A percentile compares a stretch with the other conserved stretches of the same genome.
phyloP scores from a whole-genome alignment of 2,113 vertebrate genomes.

The Hippolais icterina region DNA sequence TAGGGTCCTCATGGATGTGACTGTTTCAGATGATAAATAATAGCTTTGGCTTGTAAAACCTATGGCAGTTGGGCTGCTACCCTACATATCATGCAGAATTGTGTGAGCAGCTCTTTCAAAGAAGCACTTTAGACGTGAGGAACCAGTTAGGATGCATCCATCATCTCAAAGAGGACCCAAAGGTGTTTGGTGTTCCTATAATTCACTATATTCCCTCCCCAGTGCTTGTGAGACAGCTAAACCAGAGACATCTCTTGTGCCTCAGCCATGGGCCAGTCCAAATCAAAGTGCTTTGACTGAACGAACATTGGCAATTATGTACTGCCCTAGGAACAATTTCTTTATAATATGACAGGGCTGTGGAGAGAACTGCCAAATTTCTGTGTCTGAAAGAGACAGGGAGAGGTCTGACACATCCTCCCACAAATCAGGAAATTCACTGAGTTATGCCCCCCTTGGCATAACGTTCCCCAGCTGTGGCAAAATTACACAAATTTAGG shows the following conservation, averaged over 20 bases:
- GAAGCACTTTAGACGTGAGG: not conserved
- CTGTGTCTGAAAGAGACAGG: not conserved
- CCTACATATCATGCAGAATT: not conserved
- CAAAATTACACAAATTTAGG: not conserved
- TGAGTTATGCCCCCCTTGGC: not conserved
- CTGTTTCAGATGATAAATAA: not conserved
- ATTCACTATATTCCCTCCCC: not conserved
- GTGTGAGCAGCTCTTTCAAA: not conserved
- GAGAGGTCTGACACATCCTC: not conserved
- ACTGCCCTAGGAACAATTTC: not conserved
- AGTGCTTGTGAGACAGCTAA: not conserved
- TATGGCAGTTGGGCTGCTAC: not conserved
- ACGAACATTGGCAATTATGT: not conserved
- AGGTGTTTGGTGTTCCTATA: not conserved
- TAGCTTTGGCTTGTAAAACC: not conserved
- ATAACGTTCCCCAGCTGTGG: not conserved
- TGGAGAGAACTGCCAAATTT: not conserved
- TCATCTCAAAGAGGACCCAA: not conserved
- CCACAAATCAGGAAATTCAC: not conserved
- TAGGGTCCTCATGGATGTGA: not conserved
- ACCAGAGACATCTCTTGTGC: not conserved
- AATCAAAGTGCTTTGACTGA: not conserved
- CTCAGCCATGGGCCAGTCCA: not conserved
- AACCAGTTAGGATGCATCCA: fast-evolving
- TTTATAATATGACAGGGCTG: not conserved